A percentile compares a stretch with the other conserved stretches of the same genome.
These are phyloP conservation scores for Dicyrtoma fusca DNA, from an alignment of 2,888 invertebrate species.

Conservation along the genomic window DNA sequence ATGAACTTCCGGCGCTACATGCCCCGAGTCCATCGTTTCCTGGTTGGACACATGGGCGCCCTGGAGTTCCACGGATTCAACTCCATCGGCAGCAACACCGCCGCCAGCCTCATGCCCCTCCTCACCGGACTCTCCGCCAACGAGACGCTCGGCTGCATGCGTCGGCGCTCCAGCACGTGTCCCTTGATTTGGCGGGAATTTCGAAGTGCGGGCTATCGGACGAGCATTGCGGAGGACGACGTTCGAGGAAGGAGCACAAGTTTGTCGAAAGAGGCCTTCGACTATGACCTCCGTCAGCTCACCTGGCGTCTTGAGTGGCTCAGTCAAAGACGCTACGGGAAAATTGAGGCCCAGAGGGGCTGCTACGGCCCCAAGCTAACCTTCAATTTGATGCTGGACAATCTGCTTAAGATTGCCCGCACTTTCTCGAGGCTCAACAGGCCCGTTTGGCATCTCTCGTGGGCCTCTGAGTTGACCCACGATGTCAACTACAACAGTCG, in stretches of 20 bases:
- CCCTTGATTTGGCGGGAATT: constrained; percentile 4
- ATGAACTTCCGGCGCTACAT: constrained; percentile 10
- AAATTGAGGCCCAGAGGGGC: not conserved
- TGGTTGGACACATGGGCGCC: not conserved
- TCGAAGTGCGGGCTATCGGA: not conserved
- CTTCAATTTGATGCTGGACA: not conserved
- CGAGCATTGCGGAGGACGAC: not conserved
- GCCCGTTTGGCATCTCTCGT: not conserved
- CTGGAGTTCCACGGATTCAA: constrained; percentile 3
- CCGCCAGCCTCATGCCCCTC: not conserved
- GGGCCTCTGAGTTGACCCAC: not conserved
- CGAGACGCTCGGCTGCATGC: too few relatives aligned
- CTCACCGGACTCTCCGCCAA: not conserved
- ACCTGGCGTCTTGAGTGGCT: not conserved
- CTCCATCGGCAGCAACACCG: not conserved
- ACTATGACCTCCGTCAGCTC: not conserved
- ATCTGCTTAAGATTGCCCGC: not conserved
- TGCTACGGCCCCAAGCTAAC: not conserved
- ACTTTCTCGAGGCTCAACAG: not conserved
- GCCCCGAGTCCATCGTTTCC: not conserved
- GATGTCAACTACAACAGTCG: not conserved
- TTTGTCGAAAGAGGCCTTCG: not conserved
- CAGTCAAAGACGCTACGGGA: not conserved
- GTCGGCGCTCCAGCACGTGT: too few relatives aligned
- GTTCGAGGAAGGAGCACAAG: not conserved